Base-by-base conservation (phyloP, 2,113 vertebrate genomes). In the Nothocercus nigrocapillus region DNA sequence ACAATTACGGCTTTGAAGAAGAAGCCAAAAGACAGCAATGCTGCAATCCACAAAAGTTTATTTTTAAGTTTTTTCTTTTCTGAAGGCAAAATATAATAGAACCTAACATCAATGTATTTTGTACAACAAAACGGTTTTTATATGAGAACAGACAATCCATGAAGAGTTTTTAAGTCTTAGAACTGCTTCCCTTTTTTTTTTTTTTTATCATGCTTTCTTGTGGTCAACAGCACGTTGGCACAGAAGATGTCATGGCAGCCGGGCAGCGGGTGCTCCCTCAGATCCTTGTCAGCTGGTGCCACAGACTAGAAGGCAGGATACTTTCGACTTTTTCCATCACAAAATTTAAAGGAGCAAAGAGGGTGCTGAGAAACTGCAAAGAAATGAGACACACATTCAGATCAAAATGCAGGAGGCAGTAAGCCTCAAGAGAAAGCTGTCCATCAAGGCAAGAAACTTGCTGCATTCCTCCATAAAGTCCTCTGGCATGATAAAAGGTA, bases 291-390 rank as follows among this genome's bases (percentile, higher is more conserved):
- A 99, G 98, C 96, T 99, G 99, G 96, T 99, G 99, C 99, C 99
- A 99, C 95, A 99, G 98, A 67, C 99, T 99, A 97, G 99, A 99
- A 30, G 99, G 99, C 84, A 99, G 98, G 97, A 99, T 99, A 95
- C 99, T 99, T 97, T 99, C 99, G 94, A 99, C 99, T 96, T 99
- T 99, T 97, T 99, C 99, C 99, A 99, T 99, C 96, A 99, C 99
- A 97, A 99, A 99, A 98, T 99, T 99, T 87, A 99, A 98, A 79
- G 99, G 99, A 68, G 99, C 99, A 82, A 99, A 99, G 94, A 99
- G 98, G 78, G 99, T 99, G 97, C 99, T 99, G 98, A 99, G 99
- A 96, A 99, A 99, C 99, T 99, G 98, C 59, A 94, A 97, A 96
- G 85, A 95, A 95, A 97, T 18, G 79, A 97, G 91, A 96, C 8